Base-by-base conservation (phyloP, 2,888 invertebrate genomes). In the Cerastoderma edule region DNA sequence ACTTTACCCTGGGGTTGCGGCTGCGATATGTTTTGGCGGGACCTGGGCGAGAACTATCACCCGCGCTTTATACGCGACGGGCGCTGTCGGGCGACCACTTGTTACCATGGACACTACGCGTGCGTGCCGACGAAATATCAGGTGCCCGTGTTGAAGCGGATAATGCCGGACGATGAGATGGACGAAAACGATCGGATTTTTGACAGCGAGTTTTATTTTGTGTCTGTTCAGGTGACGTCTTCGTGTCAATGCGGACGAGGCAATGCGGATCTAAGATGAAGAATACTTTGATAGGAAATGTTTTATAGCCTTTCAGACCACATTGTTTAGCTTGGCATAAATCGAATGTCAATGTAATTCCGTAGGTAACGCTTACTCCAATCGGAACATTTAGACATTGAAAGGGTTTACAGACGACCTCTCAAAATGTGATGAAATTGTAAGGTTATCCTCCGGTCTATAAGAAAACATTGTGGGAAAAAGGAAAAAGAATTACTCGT, bases 61-160 rank as follows among this genome's bases (percentile, higher is more conserved):
- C 74, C 74, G 13, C 63, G 74, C 8, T 74, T 74, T 65, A 39
- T 74, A 13, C 54, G 69, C 16, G 74, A 74, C 19, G 65, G 32
- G 22, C 27, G 46, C 1, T 74, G 74, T 57, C 24, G 48, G n/a
- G 33, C 27, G 10, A 57, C 27, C 0, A 69, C 68, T 13, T 74
- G 74, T 28, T 68, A 56, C 44, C 68, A 54, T 30, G 74, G 74
- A 33, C 74, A 74, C 64, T 74, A 64, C 64, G 32, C 35, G n/a
- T 74, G 74, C 65, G 44, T 68, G 19, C 73, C 73, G 4, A 39
- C 48, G n/a, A 32, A 39, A 13, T 73, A 68, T 44, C 30, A 46
- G 39, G 54, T 73, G 0, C 35, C 64, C 2, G 64, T 73, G 4
- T 63, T 73, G 24, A 46, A 54, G 46, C 67, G 48, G 8, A 44